Conservation (phyloP, 2,888 invertebrate genomes). For the Microctonus brassicae region DNA sequence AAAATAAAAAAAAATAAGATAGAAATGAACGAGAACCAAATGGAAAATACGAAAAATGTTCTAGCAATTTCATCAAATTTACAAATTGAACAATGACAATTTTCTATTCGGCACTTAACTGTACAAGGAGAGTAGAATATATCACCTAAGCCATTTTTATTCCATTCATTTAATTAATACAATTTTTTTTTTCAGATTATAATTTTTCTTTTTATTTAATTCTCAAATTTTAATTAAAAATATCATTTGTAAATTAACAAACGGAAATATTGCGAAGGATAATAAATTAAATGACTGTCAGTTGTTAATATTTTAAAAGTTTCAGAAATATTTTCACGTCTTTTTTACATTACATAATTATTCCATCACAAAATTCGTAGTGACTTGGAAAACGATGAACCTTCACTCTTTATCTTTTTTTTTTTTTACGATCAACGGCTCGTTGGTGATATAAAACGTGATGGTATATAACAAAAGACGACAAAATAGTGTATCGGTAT, state of each 20-base stretch:
- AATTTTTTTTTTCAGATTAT: background rate
- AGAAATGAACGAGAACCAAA: background rate
- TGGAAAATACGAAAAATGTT: constrained; percentile 28
- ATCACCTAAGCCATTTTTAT: constrained; percentile 15
- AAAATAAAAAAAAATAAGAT: constrained; percentile 29
- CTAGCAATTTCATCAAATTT: constrained; percentile 26
- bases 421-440: constrained; percentile 21
- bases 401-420: background rate
- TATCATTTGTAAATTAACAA: constrained; percentile 19
- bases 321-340: background rate
- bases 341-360: too few species aligned
- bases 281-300: too few species aligned
- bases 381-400: too few species aligned
- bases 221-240: background rate
- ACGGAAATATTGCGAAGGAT: background rate
- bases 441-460: constrained; percentile 15
- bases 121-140: background rate
- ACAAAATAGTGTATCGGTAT: too few species aligned
- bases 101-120: constrained; percentile 13
- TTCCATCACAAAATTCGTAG: too few species aligned
- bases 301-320: background rate
- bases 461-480: background rate
- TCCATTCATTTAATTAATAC: constrained; percentile 5
- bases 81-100: constrained; percentile 20
- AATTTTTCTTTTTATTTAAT: background rate